Evolutionary conservation across 2,113 vertebrate genomes (phyloP).

Genomic region (Ovis canadensis): DNA sequence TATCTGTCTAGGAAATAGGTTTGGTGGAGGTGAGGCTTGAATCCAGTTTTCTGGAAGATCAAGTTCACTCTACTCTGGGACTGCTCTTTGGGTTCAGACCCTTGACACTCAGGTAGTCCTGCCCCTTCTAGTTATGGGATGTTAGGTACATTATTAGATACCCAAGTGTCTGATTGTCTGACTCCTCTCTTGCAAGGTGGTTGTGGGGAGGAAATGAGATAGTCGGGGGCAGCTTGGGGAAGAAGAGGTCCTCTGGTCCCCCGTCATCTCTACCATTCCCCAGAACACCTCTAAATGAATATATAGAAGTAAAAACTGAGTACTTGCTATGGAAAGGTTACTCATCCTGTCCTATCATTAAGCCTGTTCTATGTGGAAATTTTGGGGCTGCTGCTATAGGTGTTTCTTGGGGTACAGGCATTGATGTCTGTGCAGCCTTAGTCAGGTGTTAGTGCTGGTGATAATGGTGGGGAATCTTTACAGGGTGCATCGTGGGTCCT

Average conservation of each 20-base stretch:
- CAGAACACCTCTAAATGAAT: neutral
- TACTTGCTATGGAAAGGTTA: neutral
- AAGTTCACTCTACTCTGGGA: neutral
- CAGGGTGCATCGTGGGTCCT: rapidly evolving
- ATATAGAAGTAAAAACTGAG: neutral
- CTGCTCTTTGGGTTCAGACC: neutral
- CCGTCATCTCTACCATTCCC: neutral
- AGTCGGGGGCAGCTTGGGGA: rapidly evolving
- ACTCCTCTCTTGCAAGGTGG: neutral
- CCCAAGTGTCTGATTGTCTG: neutral
- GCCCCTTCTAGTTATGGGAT: neutral
- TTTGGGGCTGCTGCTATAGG: neutral
- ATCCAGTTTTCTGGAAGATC: neutral
- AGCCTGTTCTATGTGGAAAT: neutral
- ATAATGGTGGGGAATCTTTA: too few relatives aligned
- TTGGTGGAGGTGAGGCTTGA: neutral
- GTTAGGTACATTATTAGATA: neutral
- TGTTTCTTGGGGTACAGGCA: neutral
- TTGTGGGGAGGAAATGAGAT: neutral
- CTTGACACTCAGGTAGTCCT: neutral
- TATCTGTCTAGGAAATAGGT: neutral
- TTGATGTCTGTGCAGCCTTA: neutral
- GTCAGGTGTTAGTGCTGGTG: neutral
- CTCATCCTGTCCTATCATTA: neutral
- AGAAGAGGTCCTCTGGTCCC: neutral